Base-by-base conservation (phyloP, 2,888 invertebrate genomes). In the Cephus runcator region DNA sequence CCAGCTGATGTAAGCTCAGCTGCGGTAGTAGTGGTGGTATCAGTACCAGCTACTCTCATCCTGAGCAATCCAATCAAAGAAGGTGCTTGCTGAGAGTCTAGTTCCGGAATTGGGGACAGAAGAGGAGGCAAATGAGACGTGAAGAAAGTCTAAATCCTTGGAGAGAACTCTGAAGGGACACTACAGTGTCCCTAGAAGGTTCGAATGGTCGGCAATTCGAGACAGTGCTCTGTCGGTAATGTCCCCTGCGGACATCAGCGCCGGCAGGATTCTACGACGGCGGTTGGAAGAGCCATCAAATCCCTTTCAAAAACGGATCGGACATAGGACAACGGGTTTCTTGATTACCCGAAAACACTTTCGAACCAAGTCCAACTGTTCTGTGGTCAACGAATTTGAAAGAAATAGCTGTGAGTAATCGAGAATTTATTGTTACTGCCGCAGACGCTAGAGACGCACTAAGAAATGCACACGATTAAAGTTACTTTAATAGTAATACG, bases 91-190 rank as follows among this genome's bases (percentile, higher is more conserved):
- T 33, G 71, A 33, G 31, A 33, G 71, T 31, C 31, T 31, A 71
- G 71, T 33, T 33, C 31, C 12, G 31, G 31, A 33, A 71, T 33
- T 6, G 71, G 31, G 71, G 71, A 71, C 31, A 71, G 11, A 71
- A 71, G 71, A 77, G 77, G 76, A 78, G 75, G 77, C 83, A 85
- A 84, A 84, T 83, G 84, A 82, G 81, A 83, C 83, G 83, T 80
- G 81, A 82, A 82, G 83, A 80, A 83, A 83, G 83, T 83, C 80
- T 75, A 76, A 80, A 80, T 78, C 82, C 82, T 81, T 80, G 83
- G 81, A 77, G 80, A 77, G 74, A 79, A 78, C 69, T 76, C 77
- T 79, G 73, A 33, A 71, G 71, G 71, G 4, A 71, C 71, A 15
- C 71, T 71, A 33, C 12, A 15, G 71, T 6, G 31, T 71, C 31